Percentiles rank a stretch among this genome's conserved stretches.
Conservation (phyloP, 2,797 vertebrate genomes). For the Eulemur coronatus region DNA sequence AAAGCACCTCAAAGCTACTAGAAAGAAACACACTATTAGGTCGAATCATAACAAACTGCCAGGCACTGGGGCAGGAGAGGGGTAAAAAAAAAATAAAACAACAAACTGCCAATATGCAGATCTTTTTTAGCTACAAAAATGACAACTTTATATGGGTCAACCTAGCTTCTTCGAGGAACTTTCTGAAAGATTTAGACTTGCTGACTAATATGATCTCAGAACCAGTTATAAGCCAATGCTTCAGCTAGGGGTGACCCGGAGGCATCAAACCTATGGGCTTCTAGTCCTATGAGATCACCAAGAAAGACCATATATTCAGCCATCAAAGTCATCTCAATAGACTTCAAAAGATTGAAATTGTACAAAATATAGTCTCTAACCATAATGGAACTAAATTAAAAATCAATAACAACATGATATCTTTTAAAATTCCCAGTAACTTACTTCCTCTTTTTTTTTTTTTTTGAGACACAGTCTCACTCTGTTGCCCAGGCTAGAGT, state of each 20-base stretch:
- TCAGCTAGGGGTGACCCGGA: not conserved
- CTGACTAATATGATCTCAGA: not conserved
- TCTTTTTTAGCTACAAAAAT: slow-evolving; percentile 11
- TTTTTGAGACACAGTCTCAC: no score
- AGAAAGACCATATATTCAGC: not conserved
- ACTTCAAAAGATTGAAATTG: not conserved
- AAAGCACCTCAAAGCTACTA: not conserved
- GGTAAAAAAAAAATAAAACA: not conserved
- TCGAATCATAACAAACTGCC: not conserved
- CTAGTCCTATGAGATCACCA: not conserved
- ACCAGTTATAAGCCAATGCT: not conserved
- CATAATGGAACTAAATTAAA: not conserved
- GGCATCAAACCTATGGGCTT: not conserved
- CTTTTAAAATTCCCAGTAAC: not conserved
- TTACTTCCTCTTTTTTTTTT: not conserved
- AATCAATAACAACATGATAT: not conserved
- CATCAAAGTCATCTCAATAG: not conserved
- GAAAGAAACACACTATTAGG: not conserved
- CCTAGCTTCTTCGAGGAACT: not conserved
- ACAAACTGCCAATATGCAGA: not conserved
- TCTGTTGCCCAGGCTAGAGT: no score
- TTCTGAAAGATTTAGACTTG: not conserved
- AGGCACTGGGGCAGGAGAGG: not conserved
- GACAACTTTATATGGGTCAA: not conserved
- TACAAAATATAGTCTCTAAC: not conserved